phyloP scores from a whole-genome alignment of 2,113 vertebrate species.

The Brachyhypopomus gauderio region DNA sequence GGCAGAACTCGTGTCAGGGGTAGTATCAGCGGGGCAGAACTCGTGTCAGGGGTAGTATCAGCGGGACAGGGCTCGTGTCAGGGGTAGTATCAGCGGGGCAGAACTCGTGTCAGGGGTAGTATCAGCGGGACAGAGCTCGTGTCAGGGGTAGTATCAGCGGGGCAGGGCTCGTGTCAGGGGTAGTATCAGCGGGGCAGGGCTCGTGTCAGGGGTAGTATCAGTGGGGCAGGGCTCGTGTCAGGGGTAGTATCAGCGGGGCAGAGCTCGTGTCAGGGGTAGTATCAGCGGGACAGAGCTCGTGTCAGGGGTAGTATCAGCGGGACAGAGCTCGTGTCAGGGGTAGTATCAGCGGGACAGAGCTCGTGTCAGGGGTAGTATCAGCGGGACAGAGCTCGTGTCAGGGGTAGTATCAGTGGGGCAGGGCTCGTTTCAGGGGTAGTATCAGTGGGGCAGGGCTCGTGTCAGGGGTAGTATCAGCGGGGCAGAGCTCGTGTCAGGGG shows the following conservation, averaged over 20 bases:
- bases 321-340: conserved; percentile 59
- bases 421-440: conserved; percentile 57
- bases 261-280: conserved; percentile 64
- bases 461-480: not conserved
- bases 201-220: conserved; percentile 23
- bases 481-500: conserved; percentile 65
- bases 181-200: conserved; percentile 52
- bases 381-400: not conserved
- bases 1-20: not conserved
- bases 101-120: conserved; percentile 58
- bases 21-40: conserved; percentile 52
- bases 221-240: not conserved
- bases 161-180: not conserved
- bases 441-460: too few species aligned
- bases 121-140: too few species aligned
- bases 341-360: too few species aligned
- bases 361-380: not conserved
- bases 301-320: not conserved
- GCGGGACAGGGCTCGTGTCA: conserved; percentile 64
- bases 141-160: not conserved
- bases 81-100: not conserved
- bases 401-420: not conserved
- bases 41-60: conserved; percentile 53
- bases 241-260: not conserved
- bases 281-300: conserved; percentile 64